Evolutionary conservation across 1,140 invertebrate species (phyloP).

Genomic region (Aphaenogaster rudis): DNA sequence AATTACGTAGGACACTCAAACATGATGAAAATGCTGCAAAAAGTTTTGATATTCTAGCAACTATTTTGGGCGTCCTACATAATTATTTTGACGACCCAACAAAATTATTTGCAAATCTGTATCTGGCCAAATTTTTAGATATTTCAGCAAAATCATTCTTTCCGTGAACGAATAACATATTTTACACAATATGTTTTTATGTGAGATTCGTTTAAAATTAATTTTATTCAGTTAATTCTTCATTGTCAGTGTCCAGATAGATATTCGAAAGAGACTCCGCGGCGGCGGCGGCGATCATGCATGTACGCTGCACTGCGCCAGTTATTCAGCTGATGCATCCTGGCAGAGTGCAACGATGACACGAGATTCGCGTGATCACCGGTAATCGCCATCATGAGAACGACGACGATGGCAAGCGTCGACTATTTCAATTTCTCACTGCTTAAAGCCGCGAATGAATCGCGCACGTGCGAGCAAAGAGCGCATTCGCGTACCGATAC

Average conservation of each 20-base stretch:
- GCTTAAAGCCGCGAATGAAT: slow-evolving; percentile 19
- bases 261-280: background rate
- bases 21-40: no score
- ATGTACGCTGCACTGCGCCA: no score
- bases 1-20: no score
- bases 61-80: no score
- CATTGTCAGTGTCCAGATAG: background rate
- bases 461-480: slow-evolving; percentile 10
- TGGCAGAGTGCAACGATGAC: background rate
- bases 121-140: no score
- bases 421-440: slow-evolving; percentile 70
- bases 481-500: slow-evolving; percentile 27
- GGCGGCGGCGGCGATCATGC: background rate
- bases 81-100: no score
- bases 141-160: no score
- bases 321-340: background rate
- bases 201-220: background rate
- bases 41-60: no score
- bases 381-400: background rate
- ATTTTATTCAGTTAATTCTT: background rate
- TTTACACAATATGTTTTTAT: background rate
- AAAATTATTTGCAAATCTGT: no score
- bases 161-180: background rate
- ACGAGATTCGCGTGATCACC: slow-evolving; percentile 16
- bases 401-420: background rate